phyloP scores from a whole-genome alignment of 2,113 vertebrate genomes.

The Tachysurus fulvidraco region DNA sequence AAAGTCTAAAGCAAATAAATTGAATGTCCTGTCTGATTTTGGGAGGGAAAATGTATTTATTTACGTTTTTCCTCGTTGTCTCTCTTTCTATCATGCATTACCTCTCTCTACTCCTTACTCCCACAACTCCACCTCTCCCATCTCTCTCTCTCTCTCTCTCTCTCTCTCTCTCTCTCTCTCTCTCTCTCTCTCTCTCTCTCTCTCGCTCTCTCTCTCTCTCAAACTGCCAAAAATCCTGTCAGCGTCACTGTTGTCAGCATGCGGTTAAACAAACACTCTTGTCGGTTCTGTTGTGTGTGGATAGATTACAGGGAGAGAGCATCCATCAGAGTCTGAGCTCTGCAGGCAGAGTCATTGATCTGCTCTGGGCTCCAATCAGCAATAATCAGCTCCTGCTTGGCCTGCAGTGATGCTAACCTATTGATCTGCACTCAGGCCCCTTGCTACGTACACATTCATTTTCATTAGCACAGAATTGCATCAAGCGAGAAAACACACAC shows the following conservation, averaged over 20 bases:
- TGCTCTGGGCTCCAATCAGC: slow-evolving; percentile 57
- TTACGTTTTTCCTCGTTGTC: background rate
- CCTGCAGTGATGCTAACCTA: slow-evolving; percentile 41
- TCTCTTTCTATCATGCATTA: background rate
- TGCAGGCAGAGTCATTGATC: slow-evolving; percentile 61
- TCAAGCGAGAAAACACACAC: background rate
- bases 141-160: background rate
- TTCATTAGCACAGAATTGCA: slow-evolving; percentile 51
- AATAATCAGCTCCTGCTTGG: slow-evolving; percentile 61
- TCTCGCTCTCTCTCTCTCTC: too few relatives aligned
- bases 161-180: too few relatives aligned
- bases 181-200: background rate
- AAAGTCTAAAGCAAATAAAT: background rate
- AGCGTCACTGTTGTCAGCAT: slow-evolving; percentile 1
- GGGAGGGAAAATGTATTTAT: background rate
- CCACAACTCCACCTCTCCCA: too few relatives aligned
- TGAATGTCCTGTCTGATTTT: background rate
- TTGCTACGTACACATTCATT: slow-evolving; percentile 53
- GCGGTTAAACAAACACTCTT: slow-evolving; percentile 35
- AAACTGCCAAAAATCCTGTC: background rate
- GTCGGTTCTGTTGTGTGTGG: slow-evolving; percentile 20
- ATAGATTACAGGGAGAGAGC: slow-evolving; percentile 54
- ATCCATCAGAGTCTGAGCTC: slow-evolving; percentile 59
- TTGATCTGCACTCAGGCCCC: slow-evolving; percentile 46
- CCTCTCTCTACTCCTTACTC: too few relatives aligned